Evolutionary conservation across 2,797 vertebrate genomes (phyloP), one percentile per base, ranked within the genome.

Genomic region (Enteromius anoplus): DNA sequence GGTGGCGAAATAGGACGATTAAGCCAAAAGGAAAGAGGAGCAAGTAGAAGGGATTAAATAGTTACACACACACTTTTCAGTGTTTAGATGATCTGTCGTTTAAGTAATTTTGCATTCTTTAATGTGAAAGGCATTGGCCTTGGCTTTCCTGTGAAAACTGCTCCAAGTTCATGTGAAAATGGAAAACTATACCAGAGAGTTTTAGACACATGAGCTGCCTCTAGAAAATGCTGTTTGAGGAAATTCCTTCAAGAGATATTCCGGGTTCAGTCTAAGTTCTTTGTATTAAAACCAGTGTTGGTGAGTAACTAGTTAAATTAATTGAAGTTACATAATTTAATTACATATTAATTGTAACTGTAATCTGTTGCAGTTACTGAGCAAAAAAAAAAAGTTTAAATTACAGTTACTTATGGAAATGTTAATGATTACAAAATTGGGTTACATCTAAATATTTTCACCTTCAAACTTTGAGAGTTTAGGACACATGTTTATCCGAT

Each of bases 1-100:
- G 96, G 95, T 95, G 94, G 94, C 93, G 77, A 78, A 73, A 65
- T 53, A 40, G 94, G 95, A 95, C 94, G 94, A 95, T 95, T 95
- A 94, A 93, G 93, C 86, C 9, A 12, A 66, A 85, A 34, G 49
- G 14, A 10, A 65, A 58, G 17, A 40, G 53, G 49, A 47, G n/a
- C 2, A 14, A 58, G 6, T 51, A 29, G 5, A 51, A 58, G 76
- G 11, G 10, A 73, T 64, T 66, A 6, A 4, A 51, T 12, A 1
- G 34, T n/a, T 75, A n/a, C 32, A 2, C 32, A 47, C 34, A n/a
- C 8, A 5, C 47, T 68, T 9, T 80, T 83, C 29, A 66, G 42
- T 12, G 32, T 55, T 71, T 58, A 15, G 21, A 66, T 79, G 17
- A 70, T 58, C 49, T 85, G 66, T n/a, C n/a, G 3, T 29, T 51